A percentile compares a stretch with the other conserved stretches of the same genome.
These are phyloP conservation scores for Aplocera efformata DNA, from an alignment of 2,888 invertebrate genomes.

Conservation along the genomic window DNA sequence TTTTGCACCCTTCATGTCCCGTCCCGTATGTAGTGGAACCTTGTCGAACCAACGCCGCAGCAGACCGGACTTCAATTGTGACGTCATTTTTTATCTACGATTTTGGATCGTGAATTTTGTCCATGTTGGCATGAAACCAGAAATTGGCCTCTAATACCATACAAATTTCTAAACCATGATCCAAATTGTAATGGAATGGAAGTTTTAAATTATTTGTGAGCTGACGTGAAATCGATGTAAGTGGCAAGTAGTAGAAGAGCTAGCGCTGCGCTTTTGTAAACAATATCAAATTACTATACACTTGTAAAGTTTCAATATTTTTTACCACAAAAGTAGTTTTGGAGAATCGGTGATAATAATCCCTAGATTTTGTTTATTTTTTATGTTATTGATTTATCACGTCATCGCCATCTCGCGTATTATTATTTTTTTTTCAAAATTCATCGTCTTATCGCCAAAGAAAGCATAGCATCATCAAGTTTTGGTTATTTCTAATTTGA, in stretches of 20 bases:
- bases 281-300: constrained; percentile 4
- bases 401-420: constrained; percentile 30
- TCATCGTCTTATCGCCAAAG: constrained; percentile 6
- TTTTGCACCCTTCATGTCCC: constrained; percentile 54
- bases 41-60: constrained; percentile 17
- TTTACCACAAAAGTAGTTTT: too few relatives aligned
- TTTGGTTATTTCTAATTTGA: constrained; percentile 6
- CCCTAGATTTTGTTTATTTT: constrained; percentile 18
- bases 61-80: constrained; percentile 17
- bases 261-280: constrained; percentile 31
- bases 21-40: constrained; percentile 34
- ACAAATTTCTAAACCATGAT: constrained; percentile 24
- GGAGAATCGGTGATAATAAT: constrained; percentile 1
- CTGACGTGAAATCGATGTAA: constrained; percentile 16
- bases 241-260: constrained; percentile 40
- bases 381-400: constrained; percentile 30
- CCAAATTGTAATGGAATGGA: constrained; percentile 32
- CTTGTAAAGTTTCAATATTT: constrained; percentile 2
- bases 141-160: constrained; percentile 3
- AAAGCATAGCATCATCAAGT: constrained; percentile 2
- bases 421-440: constrained; percentile 12
- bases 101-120: constrained; percentile 20
- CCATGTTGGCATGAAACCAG: neutral
- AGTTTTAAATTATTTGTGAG: constrained; percentile 8
- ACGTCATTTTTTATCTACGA: constrained; percentile 11